These are phyloP conservation scores for Amitus sp. DNA, from an alignment of 2,888 invertebrate genomes.

Conservation along the genomic window DNA sequence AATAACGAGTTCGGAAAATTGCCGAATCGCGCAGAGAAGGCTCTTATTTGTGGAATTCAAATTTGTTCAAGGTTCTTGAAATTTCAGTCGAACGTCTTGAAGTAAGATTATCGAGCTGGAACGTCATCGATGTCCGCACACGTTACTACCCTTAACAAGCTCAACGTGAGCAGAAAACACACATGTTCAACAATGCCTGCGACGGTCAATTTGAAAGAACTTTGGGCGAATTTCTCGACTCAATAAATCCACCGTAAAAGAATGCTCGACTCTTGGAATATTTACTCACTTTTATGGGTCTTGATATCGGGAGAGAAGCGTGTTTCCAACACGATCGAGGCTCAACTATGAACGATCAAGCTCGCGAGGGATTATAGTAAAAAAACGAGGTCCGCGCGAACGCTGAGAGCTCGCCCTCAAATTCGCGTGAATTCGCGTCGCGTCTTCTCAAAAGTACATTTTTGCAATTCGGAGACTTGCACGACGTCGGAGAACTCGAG, in stretches of 20 bases:
- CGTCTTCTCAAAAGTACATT: slow-evolving; percentile 42
- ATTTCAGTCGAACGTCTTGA: slow-evolving; percentile 5
- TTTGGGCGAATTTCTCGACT: too few species aligned
- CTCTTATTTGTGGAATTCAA: not conserved
- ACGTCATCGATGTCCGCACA: slow-evolving; percentile 19
- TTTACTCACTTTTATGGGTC: slow-evolving; percentile 21
- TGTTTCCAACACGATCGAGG: slow-evolving; percentile 11
- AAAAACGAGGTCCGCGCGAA: slow-evolving; percentile 23
- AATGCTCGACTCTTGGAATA: not conserved
- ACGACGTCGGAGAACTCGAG: slow-evolving; percentile 48
- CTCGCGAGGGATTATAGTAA: slow-evolving; percentile 17
- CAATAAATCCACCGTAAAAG: not conserved
- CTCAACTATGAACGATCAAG: slow-evolving; percentile 10
- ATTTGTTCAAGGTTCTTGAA: slow-evolving; percentile 4
- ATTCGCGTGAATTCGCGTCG: slow-evolving; percentile 23
- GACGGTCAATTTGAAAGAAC: not conserved
- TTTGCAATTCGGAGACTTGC: slow-evolving; percentile 35
- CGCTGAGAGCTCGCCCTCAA: slow-evolving; percentile 19
- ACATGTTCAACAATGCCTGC: not conserved
- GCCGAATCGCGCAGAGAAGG: not conserved
- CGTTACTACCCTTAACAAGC: slow-evolving; percentile 23
- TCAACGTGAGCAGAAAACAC: slow-evolving; percentile 11
- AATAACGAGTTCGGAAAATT: not conserved
- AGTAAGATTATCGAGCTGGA: slow-evolving; percentile 17
- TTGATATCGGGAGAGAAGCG: slow-evolving; percentile 11